A percentile compares a stretch with the other conserved stretches of the same genome.
phyloP scores from a whole-genome alignment of 2,113 vertebrate species.

The Laticauda colubrina region DNA sequence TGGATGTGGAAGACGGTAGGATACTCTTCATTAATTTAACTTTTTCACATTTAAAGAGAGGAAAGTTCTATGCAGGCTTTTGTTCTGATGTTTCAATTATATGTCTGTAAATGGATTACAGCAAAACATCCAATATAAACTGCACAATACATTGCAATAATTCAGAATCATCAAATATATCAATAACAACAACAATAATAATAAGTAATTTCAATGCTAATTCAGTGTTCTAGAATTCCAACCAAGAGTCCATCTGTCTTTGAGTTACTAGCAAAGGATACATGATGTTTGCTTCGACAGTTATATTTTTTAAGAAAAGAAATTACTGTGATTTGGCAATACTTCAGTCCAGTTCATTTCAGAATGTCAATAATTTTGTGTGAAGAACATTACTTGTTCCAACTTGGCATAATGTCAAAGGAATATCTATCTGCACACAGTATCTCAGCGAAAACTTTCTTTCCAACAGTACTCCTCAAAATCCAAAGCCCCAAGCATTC shows the following conservation, averaged over 20 bases:
- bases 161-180: neutral
- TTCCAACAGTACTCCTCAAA: neutral
- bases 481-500: neutral
- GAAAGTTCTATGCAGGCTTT: neutral
- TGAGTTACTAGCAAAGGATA: neutral
- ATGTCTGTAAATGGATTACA: neutral
- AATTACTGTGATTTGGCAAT: constrained; percentile 4
- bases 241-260: neutral
- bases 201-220: neutral
- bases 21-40: neutral
- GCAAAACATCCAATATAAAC: neutral
- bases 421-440: neutral
- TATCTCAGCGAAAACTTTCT: neutral
- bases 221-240: neutral
- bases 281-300: neutral
- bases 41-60: neutral
- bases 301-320: neutral
- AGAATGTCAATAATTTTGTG: neutral
- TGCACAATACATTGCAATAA: neutral
- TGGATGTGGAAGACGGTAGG: neutral
- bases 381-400: neutral
- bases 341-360: neutral
- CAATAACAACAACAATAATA: neutral
- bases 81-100: neutral
- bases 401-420: neutral